Conservation (phyloP, 1,140 invertebrate genomes). For the Brachystomella parvula region DNA sequence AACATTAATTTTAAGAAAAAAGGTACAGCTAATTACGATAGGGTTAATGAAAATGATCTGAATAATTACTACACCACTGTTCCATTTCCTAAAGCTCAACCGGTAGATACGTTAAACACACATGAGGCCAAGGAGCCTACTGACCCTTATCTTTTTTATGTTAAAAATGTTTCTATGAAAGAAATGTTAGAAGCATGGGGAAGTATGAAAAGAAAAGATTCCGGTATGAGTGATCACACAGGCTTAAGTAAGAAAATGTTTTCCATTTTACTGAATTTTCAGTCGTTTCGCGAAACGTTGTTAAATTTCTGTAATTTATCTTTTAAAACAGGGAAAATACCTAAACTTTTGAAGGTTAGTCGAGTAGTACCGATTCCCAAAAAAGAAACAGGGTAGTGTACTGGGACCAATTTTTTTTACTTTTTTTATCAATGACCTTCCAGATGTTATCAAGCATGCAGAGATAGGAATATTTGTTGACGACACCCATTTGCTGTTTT, state of each 20-base stretch:
- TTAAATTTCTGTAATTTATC: background rate
- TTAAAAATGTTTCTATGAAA: background rate
- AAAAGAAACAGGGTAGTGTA: slow-evolving; percentile 1
- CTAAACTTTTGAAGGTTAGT: background rate
- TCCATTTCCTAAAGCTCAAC: background rate
- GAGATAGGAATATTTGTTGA: slow-evolving; percentile 12
- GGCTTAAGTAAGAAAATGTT: slow-evolving; percentile 9
- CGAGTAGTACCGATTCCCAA: background rate
- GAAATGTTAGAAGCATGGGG: background rate
- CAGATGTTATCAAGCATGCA: background rate
- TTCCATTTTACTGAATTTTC: background rate
- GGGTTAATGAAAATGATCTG: background rate
- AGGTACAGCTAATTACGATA: background rate
- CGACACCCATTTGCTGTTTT: slow-evolving; percentile 15
- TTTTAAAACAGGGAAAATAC: background rate
- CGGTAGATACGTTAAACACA: background rate
- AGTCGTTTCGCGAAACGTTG: background rate
- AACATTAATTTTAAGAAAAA: background rate
- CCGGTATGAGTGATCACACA: background rate
- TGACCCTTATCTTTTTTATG: background rate
- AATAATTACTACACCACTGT: background rate
- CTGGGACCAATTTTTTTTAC: slow-evolving; percentile 14
- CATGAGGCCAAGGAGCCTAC: background rate
- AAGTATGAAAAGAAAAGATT: background rate
- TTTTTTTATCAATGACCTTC: slow-evolving; percentile 17